phyloP scores from a whole-genome alignment of 2,113 vertebrate genomes.

The Amia ocellicauda region DNA sequence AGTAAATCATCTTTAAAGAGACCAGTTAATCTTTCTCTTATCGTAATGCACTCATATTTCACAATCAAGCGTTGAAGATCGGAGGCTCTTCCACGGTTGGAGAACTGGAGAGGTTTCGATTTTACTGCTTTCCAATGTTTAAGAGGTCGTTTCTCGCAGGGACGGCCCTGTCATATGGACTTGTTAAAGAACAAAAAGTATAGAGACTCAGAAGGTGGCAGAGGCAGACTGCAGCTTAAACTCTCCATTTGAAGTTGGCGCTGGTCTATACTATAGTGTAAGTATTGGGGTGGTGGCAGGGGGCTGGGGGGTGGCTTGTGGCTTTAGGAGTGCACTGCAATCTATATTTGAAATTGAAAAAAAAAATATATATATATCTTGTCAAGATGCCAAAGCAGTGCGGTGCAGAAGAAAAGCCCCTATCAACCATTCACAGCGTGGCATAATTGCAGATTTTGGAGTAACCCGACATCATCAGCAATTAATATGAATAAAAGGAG shows the following conservation, averaged over 20 bases:
- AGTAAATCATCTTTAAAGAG: slow-evolving; percentile 27
- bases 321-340: slow-evolving; percentile 34
- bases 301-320: slow-evolving; percentile 33
- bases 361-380: slow-evolving; percentile 40
- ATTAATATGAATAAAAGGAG: no score
- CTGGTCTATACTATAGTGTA: neutral
- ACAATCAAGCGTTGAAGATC: slow-evolving; percentile 7
- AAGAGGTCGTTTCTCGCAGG: slow-evolving; percentile 14
- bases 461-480: neutral
- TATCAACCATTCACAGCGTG: slow-evolving; percentile 7
- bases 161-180: slow-evolving; percentile 7
- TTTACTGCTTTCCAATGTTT: slow-evolving; percentile 11
- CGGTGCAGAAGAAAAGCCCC: slow-evolving; percentile 21
- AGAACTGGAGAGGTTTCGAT: slow-evolving; percentile 15
- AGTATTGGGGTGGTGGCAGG: slow-evolving; percentile 4
- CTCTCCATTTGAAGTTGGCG: slow-evolving; percentile 4
- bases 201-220: neutral
- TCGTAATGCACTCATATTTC: slow-evolving; percentile 15
- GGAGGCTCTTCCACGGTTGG: slow-evolving; percentile 10
- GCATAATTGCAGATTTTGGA: slow-evolving; percentile 16
- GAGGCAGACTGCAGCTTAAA: neutral
- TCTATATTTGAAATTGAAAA: slow-evolving; percentile 52
- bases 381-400: slow-evolving; percentile 44
- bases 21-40: slow-evolving; percentile 25
- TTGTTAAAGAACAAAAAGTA: slow-evolving; percentile 1